Conservation (phyloP, 2,888 invertebrate species). For the Fabriciana adippe region DNA sequence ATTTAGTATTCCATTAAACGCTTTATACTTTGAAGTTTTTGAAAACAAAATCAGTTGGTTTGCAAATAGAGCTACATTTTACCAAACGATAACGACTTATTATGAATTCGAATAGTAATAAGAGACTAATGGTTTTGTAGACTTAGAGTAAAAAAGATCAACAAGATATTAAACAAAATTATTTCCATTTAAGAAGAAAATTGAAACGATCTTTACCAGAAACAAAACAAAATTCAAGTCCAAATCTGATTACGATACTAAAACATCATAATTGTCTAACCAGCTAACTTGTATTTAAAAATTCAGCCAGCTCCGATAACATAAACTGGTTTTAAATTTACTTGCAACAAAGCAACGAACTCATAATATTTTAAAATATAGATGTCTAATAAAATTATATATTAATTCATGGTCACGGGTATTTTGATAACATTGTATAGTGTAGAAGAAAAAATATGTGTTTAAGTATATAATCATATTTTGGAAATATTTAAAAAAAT, state of each 20-base stretch:
- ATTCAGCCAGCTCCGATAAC: constrained; percentile 17
- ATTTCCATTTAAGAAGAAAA: not conserved
- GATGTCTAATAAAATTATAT: constrained; percentile 17
- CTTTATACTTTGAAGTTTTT: constrained; percentile 25
- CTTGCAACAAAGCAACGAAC: constrained; percentile 22
- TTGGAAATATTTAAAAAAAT: no score
- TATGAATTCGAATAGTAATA: constrained; percentile 9
- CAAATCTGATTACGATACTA: not conserved
- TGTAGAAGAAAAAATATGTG: not conserved
- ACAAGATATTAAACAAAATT: not conserved
- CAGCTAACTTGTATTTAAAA: constrained; percentile 16
- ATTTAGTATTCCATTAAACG: constrained; percentile 28
- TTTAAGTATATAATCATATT: no score
- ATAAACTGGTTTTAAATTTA: constrained; percentile 19
- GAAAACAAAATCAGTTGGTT: constrained; percentile 29
- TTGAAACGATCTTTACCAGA: not conserved
- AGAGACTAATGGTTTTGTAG: constrained; percentile 2
- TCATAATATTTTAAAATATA: constrained; percentile 19
- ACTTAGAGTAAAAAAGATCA: not conserved
- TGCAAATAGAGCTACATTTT: constrained; percentile 19
- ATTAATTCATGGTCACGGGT: constrained; percentile 9
- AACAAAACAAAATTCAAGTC: not conserved
- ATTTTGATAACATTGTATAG: constrained; percentile 12
- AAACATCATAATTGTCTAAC: constrained; percentile 14
- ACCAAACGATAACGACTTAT: not conserved